Evolutionary conservation across 2,113 vertebrate species (phyloP).

Genomic region (Penelope pileata): DNA sequence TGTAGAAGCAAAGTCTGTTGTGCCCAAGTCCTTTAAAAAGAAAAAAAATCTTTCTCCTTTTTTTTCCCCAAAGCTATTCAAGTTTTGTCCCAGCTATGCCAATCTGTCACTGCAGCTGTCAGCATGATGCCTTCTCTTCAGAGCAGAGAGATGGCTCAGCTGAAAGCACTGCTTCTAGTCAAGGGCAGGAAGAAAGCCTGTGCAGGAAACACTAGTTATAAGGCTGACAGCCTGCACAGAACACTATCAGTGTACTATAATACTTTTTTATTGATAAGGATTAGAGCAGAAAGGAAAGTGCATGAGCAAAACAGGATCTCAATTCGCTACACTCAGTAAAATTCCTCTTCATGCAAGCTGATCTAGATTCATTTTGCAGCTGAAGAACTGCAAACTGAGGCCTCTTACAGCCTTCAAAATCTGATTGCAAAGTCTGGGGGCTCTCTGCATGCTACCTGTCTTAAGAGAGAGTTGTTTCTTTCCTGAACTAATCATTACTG

Average conservation of each 20-base stretch:
- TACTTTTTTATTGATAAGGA: neutral
- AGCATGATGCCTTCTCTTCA: conserved; percentile 27
- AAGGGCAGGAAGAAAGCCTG: neutral
- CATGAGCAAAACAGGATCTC: neutral
- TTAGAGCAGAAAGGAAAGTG: neutral
- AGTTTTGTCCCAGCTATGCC: conserved; percentile 23
- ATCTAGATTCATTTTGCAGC: neutral
- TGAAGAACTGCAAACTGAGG: neutral
- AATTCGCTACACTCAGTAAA: neutral
- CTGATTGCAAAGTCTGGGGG: neutral
- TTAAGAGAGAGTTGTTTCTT: neutral
- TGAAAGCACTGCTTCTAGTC: conserved; percentile 5
- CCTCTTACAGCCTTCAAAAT: neutral
- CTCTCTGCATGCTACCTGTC: neutral
- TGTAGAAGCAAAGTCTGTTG: conserved; percentile 11
- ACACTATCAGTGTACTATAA: neutral
- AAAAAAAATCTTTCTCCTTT: neutral
- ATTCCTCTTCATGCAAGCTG: neutral
- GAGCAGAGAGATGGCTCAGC: neutral
- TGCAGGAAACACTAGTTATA: neutral
- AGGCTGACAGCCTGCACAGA: neutral
- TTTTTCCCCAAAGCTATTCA: neutral
- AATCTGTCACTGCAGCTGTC: conserved; percentile 59
- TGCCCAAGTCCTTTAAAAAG: neutral
- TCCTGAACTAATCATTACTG: neutral